phyloP scores from a whole-genome alignment of 2,113 vertebrate species.

The Sminthopsis crassicaudata region DNA sequence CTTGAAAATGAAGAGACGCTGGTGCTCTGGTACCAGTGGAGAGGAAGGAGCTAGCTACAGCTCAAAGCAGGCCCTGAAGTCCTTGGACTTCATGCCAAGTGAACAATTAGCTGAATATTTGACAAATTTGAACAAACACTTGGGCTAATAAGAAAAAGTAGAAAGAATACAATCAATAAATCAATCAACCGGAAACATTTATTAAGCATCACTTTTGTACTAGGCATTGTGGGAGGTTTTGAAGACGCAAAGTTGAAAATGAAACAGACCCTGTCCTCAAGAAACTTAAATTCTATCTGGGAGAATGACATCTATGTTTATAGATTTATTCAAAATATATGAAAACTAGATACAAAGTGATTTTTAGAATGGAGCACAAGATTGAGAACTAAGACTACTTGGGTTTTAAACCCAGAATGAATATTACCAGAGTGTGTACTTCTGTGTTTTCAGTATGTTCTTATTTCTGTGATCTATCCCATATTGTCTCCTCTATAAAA shows the following conservation, averaged over 20 bases:
- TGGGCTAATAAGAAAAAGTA: not conserved
- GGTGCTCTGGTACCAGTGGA: conserved; percentile 65
- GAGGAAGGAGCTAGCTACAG: conserved; percentile 55
- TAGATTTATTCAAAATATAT: not conserved
- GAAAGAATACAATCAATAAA: not conserved
- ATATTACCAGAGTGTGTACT: not conserved
- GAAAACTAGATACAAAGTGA: not conserved
- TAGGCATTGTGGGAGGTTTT: not conserved
- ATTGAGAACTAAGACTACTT: not conserved
- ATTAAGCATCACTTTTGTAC: not conserved
- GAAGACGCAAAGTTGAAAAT: not conserved
- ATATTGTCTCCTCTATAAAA: conserved; percentile 22
- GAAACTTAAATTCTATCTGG: not conserved
- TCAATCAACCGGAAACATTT: not conserved
- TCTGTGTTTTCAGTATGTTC: conserved; percentile 7
- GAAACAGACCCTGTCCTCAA: not conserved
- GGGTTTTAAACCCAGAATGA: not conserved
- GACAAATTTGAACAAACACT: not conserved
- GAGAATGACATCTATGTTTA: not conserved
- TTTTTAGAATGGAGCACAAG: not conserved
- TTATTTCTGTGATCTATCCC: not conserved
- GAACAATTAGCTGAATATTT: not conserved
- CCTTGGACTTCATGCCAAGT: conserved; percentile 31
- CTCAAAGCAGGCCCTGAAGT: conserved; percentile 51
- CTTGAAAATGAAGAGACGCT: conserved; percentile 69